These are phyloP conservation scores for Neolamprologus caudopunctatus DNA, from an alignment of 2,113 vertebrate species.

Conservation along the genomic window DNA sequence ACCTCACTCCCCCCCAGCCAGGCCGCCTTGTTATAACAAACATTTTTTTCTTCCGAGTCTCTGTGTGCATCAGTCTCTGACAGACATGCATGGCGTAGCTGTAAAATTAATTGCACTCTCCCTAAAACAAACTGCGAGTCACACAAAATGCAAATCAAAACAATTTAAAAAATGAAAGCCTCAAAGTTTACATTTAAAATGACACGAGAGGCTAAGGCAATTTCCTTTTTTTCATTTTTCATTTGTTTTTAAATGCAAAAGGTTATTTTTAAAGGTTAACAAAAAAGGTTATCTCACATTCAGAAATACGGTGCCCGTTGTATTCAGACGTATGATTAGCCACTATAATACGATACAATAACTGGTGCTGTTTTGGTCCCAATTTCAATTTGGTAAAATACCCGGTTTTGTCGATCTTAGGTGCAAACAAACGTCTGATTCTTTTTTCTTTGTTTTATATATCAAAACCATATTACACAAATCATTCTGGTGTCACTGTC, in stretches of 20 bases:
- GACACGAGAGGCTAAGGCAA: neutral
- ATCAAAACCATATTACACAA: neutral
- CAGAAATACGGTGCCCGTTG: neutral
- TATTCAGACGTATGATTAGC: neutral
- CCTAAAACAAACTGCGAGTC: neutral
- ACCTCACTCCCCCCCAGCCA: neutral
- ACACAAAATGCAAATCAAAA: neutral
- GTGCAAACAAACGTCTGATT: neutral
- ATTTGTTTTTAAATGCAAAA: neutral
- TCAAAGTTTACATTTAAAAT: neutral
- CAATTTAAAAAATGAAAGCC: neutral
- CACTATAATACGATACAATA: neutral
- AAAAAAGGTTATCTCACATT: slow-evolving; percentile 2
- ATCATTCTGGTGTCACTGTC: neutral
- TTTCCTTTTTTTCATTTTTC: neutral
- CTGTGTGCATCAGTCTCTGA: neutral
- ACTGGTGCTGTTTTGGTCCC: neutral
- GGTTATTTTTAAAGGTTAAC: slow-evolving; percentile 6
- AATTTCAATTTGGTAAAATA: neutral
- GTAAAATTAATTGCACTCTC: neutral
- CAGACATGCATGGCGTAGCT: neutral
- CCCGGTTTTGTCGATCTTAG: neutral
- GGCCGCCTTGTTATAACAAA: neutral
- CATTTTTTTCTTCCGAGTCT: neutral
- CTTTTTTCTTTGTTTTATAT: neutral